Conservation (phyloP, 35 echinoderm and acorn worm species). For the Heliocidaris tuberculata region DNA sequence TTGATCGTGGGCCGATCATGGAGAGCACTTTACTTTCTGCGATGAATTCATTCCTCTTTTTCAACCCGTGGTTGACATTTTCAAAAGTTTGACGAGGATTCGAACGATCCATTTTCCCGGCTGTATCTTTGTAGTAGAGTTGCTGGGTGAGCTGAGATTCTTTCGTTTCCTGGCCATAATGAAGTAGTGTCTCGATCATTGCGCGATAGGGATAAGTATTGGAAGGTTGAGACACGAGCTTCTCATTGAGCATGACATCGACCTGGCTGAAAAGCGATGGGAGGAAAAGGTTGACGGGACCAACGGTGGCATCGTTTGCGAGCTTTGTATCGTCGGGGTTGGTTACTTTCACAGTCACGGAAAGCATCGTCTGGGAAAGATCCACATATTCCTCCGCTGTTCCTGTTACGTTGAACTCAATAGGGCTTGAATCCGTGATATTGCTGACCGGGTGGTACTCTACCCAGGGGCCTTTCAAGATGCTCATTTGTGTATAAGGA, state of each 20-base stretch:
- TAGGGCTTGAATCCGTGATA: constrained; percentile 56
- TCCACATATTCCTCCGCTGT: constrained; percentile 62
- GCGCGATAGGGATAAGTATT: constrained; percentile 64
- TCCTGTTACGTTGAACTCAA: constrained; percentile 39
- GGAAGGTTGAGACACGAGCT: constrained; percentile 55
- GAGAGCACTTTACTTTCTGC: not conserved
- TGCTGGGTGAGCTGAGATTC: constrained; percentile 54
- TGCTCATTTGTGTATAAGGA: constrained; percentile 48
- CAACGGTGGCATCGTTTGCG: constrained; percentile 26
- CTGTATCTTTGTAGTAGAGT: constrained; percentile 59
- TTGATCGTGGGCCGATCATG: constrained; percentile 2
- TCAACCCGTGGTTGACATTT: constrained; percentile 42
- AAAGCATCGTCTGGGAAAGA: constrained; percentile 52
- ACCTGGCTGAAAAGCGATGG: too few relatives aligned
- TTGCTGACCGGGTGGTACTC: too few relatives aligned
- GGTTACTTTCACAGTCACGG: constrained; percentile 54
- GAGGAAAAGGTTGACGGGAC: constrained; percentile 62
- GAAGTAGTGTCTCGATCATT: constrained; percentile 61
- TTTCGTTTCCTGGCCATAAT: constrained; percentile 58
- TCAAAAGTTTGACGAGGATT: constrained; percentile 26
- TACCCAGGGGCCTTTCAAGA: too few relatives aligned
- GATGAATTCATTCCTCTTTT: constrained; percentile 43
- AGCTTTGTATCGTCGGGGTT: constrained; percentile 44
- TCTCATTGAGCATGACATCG: constrained; percentile 62
- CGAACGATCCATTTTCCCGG: constrained; percentile 46